A percentile compares a stretch with the other conserved stretches of the same genome.
Conservation (phyloP, 2,113 vertebrate species). For the Calidris pugnax region DNA sequence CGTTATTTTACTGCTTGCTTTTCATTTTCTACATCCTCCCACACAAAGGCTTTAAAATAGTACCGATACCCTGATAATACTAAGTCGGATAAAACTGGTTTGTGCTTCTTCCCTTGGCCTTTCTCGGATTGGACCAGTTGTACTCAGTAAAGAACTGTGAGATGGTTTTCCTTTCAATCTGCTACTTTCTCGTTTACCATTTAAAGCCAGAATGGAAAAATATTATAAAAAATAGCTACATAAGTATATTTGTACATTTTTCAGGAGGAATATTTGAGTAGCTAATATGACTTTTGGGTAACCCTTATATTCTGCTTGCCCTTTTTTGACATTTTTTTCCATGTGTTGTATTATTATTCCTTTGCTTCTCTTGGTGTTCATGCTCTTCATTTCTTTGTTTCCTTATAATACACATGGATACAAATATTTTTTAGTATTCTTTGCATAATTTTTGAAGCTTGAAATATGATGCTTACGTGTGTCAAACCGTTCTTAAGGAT, state of each 20-base stretch:
- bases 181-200: neutral
- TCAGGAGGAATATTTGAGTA: neutral
- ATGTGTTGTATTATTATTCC: neutral
- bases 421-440: constrained; percentile 2
- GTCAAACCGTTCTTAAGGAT: constrained; percentile 35
- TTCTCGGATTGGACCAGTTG: neutral
- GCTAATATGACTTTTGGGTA: neutral
- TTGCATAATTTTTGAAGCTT: neutral
- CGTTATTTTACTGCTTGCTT: constrained; percentile 63
- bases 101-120: neutral
- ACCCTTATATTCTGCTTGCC: neutral
- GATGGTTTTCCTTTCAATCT: neutral
- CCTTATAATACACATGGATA: neutral
- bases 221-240: neutral
- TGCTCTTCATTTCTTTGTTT: constrained; percentile 12
- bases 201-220: neutral
- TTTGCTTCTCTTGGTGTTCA: neutral
- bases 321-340: neutral
- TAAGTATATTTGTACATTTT: neutral
- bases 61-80: neutral
- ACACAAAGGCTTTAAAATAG: constrained; percentile 37
- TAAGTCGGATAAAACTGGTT: constrained; percentile 35
- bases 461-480: constrained; percentile 1
- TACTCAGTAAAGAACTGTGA: neutral
- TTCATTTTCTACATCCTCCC: constrained; percentile 48